Conservation (phyloP, 2,113 vertebrate genomes). For the Sarotherodon lohbergeri region DNA sequence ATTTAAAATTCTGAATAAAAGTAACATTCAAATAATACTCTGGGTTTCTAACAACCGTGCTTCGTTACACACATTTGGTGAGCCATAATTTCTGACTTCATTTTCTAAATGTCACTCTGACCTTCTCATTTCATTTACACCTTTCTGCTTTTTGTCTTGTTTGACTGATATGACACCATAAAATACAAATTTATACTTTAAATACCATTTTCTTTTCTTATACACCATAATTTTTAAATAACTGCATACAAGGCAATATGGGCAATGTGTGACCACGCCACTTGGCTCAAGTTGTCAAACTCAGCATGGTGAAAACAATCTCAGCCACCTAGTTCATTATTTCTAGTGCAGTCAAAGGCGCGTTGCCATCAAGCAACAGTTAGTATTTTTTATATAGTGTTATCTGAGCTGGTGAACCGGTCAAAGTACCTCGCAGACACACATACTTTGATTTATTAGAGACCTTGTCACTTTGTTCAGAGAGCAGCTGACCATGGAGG, state of each 20-base stretch:
- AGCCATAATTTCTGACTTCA: slow-evolving; percentile 8
- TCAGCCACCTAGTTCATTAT: neutral
- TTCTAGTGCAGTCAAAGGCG: neutral
- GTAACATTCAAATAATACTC: neutral
- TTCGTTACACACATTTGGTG: neutral
- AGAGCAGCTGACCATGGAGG: neutral
- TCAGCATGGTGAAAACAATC: neutral
- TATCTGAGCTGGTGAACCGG: neutral
- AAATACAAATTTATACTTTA: neutral
- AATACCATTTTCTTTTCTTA: neutral
- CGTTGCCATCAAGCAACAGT: neutral
- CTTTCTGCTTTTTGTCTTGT: neutral
- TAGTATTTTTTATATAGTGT: neutral
- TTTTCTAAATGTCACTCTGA: slow-evolving; percentile 13
- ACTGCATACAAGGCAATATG: neutral
- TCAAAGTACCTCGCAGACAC: fast-evolving
- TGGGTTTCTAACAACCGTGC: neutral
- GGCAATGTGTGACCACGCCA: fast-evolving
- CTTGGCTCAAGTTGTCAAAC: neutral
- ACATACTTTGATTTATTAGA: neutral
- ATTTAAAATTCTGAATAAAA: neutral
- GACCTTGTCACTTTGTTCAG: neutral
- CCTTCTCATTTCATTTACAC: slow-evolving; percentile 3
- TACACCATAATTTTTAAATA: neutral
- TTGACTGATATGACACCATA: neutral